phyloP scores from a whole-genome alignment of 2,888 invertebrate genomes.

The Incurvaria masculella region DNA sequence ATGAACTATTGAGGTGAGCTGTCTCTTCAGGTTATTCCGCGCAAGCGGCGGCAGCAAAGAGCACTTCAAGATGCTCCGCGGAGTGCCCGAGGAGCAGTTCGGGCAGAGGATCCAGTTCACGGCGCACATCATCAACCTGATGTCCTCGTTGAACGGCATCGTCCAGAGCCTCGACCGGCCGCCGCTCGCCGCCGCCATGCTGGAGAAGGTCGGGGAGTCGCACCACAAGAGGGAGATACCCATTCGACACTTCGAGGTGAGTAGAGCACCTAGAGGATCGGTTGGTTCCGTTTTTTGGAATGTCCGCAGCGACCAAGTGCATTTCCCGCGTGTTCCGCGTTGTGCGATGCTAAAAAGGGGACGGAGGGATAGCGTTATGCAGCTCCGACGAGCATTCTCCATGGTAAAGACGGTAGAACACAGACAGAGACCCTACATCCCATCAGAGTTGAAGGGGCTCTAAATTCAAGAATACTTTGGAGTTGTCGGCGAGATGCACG shows the following conservation, averaged over 20 bases:
- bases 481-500: too few relatives aligned
- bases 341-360: too few relatives aligned
- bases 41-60: constrained; percentile 38
- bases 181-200: constrained; percentile 41
- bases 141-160: constrained; percentile 39
- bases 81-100: constrained; percentile 34
- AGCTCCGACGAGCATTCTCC: too few relatives aligned
- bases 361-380: too few relatives aligned
- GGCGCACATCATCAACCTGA: constrained; percentile 46
- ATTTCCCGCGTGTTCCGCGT: too few relatives aligned
- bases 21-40: constrained; percentile 36
- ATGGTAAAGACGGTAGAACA: too few relatives aligned
- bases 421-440: too few relatives aligned
- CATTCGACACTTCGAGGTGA: constrained; percentile 37
- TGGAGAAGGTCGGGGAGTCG: constrained; percentile 43
- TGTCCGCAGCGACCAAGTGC: too few relatives aligned
- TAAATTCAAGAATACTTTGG: too few relatives aligned
- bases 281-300: too few relatives aligned
- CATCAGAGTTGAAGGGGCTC: too few relatives aligned
- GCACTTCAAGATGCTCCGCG: constrained; percentile 41
- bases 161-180: constrained; percentile 41
- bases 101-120: constrained; percentile 40
- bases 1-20: constrained; percentile 5
- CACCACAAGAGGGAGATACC: constrained; percentile 36
- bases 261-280: too few relatives aligned